Conservation (phyloP, 2,113 vertebrate genomes). For the Tupaia chinensis region DNA sequence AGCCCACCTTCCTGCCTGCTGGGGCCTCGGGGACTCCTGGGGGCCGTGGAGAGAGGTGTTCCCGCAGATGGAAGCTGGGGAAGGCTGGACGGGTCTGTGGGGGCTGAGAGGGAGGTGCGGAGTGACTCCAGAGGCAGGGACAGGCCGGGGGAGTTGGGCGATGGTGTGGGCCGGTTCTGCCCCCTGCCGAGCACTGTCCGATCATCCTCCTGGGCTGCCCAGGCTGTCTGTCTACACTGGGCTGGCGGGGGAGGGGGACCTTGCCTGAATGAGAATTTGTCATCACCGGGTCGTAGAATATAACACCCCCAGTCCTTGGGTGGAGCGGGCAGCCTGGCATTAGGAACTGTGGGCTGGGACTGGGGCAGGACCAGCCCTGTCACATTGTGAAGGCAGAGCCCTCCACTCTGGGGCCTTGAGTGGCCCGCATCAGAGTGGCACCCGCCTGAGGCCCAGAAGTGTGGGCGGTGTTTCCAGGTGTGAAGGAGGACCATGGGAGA, state of each 20-base stretch:
- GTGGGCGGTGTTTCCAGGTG: too few relatives aligned
- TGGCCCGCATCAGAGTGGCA: too few relatives aligned
- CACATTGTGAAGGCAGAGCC: neutral
- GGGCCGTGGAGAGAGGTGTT: neutral
- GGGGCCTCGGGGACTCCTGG: neutral
- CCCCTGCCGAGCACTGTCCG: neutral
- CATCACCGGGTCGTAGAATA: too few relatives aligned
- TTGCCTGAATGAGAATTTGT: neutral
- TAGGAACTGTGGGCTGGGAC: too few relatives aligned
- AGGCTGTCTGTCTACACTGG: neutral
- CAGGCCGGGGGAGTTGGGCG: too few relatives aligned
- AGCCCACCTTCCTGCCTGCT: neutral
- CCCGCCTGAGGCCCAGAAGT: too few relatives aligned
- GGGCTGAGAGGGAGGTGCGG: neutral
- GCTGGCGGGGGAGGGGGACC: too few relatives aligned
- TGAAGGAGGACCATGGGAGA: too few relatives aligned
- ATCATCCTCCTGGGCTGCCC: neutral
- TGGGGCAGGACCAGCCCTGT: neutral
- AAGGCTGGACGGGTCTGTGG: neutral
- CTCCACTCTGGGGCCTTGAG: too few relatives aligned
- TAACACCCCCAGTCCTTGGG: neutral
- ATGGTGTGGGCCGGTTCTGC: neutral
- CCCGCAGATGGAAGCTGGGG: neutral
- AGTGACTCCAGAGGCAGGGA: neutral
- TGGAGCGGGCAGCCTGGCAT: rapidly evolving